Evolutionary conservation across 2,797 vertebrate genomes (phyloP), one percentile per base, ranked within the genome.

Genomic region (Lophotriccus pileatus): DNA sequence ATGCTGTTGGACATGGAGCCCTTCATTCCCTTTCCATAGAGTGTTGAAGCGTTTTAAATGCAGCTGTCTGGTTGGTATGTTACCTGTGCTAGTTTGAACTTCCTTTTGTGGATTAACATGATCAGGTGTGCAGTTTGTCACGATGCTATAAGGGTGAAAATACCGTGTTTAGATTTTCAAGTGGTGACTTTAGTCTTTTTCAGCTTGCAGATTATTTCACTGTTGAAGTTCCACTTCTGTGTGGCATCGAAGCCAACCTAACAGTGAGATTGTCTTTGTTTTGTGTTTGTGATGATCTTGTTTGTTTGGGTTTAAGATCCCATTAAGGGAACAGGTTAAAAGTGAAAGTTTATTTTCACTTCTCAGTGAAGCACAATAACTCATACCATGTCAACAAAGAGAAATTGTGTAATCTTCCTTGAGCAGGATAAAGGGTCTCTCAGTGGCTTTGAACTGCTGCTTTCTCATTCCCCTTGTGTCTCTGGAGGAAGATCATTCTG

Each of bases 391-490:
- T 83, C 72, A 68, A 44, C 30, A 87, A 73, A 87, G 62, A 74
- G n/a, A 75, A 88, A 67, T 34, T 13, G 66, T 72, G 16, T 90
- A 12, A 36, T 79, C 14, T 89, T 92, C 39, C 44, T 70, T 70
- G 15, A 67, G 16, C 16, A 63, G 34, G 69, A 19, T 90, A 55
- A 88, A 70, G 81, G 52, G 86, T 95, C 94, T 96, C 88, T 84
- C 24, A 41, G 75, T 85, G 93, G 77, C 50, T 84, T 86, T 7
- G 28, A 46, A 30, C 41, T 23, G 7, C 74, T 64, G 39, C 43
- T 89, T 90, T 96, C 60, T 72, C n/a, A 75, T 92, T 83, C 53
- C 84, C 93, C 88, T 72, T 70, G 84, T 78, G 92, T 89, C 84
- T 95, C 92, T 93, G 89, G 84, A 91, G 60, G 41, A 80, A 69